Conservation (phyloP, 1,140 invertebrate genomes). For the Meloidogyne floridensis region DNA sequence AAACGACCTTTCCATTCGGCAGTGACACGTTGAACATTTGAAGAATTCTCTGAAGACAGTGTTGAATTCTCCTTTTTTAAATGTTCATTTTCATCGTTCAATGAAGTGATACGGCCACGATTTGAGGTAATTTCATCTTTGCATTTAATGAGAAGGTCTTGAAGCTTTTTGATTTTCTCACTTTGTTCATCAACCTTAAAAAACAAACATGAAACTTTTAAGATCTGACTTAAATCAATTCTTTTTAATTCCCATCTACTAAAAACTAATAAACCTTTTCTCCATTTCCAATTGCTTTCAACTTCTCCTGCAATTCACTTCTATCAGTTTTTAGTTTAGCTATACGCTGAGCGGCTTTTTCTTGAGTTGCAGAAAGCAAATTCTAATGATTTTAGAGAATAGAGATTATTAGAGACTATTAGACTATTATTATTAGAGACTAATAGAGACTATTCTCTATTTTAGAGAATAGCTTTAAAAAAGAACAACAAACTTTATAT, state of each 20-base stretch:
- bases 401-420: neutral
- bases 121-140: conserved; percentile 53
- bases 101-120: conserved; percentile 38
- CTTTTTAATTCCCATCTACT: neutral
- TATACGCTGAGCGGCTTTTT: conserved; percentile 52
- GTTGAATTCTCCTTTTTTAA: conserved; percentile 16
- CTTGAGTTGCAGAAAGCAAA: conserved; percentile 51
- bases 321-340: conserved; percentile 50
- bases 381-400: conserved; percentile 30
- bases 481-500: conserved; percentile 38
- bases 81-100: conserved; percentile 45
- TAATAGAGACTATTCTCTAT: too few species aligned
- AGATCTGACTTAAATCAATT: neutral
- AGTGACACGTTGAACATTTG: conserved; percentile 35
- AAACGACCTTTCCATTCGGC: conserved; percentile 58
- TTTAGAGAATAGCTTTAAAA: neutral
- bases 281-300: conserved; percentile 34
- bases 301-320: conserved; percentile 27
- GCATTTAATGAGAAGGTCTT: conserved; percentile 51
- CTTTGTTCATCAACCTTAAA: conserved; percentile 10
- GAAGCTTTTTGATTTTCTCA: conserved; percentile 39
- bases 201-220: too few species aligned
- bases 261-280: neutral
- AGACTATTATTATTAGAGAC: neutral
- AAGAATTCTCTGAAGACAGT: neutral